Conservation (phyloP, 2,797 vertebrate genomes). For the Eulemur albifrons region DNA sequence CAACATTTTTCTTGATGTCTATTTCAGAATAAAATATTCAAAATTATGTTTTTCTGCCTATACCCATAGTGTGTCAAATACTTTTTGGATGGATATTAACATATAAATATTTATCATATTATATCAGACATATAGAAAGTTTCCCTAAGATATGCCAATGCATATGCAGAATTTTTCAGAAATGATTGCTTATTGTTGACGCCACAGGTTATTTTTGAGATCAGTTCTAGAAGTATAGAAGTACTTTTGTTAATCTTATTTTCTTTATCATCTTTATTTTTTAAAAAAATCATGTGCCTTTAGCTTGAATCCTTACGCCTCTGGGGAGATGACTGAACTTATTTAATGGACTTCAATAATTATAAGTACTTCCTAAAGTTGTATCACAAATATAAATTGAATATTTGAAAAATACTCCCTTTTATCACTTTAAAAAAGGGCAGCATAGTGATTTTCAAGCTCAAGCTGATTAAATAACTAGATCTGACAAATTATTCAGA, state of each 20-base stretch:
- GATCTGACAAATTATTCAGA: neutral
- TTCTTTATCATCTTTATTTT: neutral
- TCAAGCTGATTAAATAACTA: neutral
- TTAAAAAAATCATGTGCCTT: neutral
- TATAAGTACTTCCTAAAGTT: neutral
- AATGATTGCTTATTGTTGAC: neutral
- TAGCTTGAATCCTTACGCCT: neutral
- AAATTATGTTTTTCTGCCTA: neutral
- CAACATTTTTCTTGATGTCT: neutral
- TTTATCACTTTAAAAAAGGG: neutral
- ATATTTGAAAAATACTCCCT: neutral
- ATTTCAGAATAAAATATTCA: neutral
- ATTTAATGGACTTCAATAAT: neutral
- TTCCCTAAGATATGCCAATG: constrained; percentile 29
- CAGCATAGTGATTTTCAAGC: neutral
- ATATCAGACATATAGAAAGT: neutral
- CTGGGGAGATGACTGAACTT: neutral
- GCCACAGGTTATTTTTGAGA: neutral
- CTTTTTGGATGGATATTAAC: neutral
- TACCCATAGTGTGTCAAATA: neutral
- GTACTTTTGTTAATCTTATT: neutral
- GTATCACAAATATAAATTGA: neutral
- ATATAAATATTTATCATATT: neutral
- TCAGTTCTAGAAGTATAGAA: neutral
- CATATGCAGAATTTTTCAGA: neutral